Evolutionary conservation across 2,113 vertebrate species (phyloP).

Genomic region (Plectropomus leopardus): DNA sequence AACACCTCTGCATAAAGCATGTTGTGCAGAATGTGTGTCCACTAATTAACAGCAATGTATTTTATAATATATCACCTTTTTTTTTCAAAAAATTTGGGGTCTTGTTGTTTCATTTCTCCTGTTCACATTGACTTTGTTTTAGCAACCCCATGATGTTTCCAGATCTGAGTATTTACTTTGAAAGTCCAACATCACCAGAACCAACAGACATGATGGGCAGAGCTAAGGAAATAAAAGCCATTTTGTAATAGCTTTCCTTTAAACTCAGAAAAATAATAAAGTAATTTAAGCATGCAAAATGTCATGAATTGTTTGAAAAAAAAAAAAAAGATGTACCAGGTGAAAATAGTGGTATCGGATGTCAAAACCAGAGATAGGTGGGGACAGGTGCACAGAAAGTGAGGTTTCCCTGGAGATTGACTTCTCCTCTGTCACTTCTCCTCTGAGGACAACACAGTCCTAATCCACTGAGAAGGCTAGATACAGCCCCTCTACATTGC

Average conservation of each 20-base stretch:
- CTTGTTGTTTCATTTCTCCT: no score
- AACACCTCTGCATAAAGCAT: no score
- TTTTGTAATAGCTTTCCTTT: not conserved
- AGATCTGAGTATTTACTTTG: no score
- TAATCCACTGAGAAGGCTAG: conserved; percentile 85
- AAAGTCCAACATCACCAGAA: not conserved
- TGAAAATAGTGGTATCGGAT: conserved; percentile 1
- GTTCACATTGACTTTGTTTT: no score
- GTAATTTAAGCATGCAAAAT: not conserved
- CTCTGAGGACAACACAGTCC: conserved; percentile 77
- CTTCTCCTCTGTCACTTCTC: conserved; percentile 76
- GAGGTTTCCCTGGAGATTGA: conserved; percentile 68
- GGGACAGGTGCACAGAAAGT: conserved; percentile 26
- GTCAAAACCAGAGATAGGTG: not conserved
- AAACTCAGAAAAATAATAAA: not conserved
- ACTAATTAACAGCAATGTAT: not conserved
- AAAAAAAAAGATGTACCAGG: not conserved
- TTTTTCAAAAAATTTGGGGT: not conserved
- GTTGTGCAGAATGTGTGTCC: not conserved
- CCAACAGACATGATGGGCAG: not conserved
- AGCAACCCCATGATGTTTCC: no score
- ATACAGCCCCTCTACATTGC: conserved; percentile 82
- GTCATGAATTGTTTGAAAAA: no score
- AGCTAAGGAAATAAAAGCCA: not conserved
- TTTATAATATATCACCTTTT: not conserved